Evolutionary conservation across 92 coral and sea anemone species (phyloP).

Genomic region (Epizoanthus fatuus): DNA sequence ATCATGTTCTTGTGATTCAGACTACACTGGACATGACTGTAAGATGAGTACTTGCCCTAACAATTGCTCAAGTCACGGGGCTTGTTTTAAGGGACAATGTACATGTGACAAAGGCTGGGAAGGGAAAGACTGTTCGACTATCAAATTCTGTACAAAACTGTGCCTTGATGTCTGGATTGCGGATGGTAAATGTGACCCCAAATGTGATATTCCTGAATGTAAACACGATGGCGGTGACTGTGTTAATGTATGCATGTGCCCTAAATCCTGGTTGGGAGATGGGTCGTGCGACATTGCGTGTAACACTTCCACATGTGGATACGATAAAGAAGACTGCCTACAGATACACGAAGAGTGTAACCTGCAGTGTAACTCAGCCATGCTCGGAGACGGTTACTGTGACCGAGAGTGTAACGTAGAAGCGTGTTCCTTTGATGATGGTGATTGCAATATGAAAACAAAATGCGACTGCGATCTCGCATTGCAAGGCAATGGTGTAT

Average conservation of each 20-base stretch:
- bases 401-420: conserved; percentile 71
- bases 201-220: conserved; percentile 55
- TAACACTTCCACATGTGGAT: conserved; percentile 53
- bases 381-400: conserved; percentile 75
- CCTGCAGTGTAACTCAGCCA: conserved; percentile 47
- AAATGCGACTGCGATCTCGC: conserved; percentile 35
- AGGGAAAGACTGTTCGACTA: conserved; percentile 71
- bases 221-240: conserved; percentile 68
- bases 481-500: conserved; percentile 66
- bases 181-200: conserved; percentile 68
- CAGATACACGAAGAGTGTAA: conserved; percentile 41
- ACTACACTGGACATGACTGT: conserved; percentile 61
- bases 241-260: conserved; percentile 58
- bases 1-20: conserved; percentile 59
- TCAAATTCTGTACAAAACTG: conserved; percentile 56
- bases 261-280: conserved; percentile 68
- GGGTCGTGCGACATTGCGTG: conserved; percentile 70
- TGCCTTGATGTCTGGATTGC: conserved; percentile 75
- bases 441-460: conserved; percentile 48
- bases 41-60: conserved; percentile 61
- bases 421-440: conserved; percentile 53
- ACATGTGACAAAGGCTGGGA: conserved; percentile 72
- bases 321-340: conserved; percentile 71
- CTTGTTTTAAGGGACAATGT: conserved; percentile 62
- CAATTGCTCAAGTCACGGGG: conserved; percentile 73